A percentile compares a stretch with the other conserved stretches of the same genome.
phyloP scores from a whole-genome alignment of 2,113 vertebrate species.

The Taxidea taxus region DNA sequence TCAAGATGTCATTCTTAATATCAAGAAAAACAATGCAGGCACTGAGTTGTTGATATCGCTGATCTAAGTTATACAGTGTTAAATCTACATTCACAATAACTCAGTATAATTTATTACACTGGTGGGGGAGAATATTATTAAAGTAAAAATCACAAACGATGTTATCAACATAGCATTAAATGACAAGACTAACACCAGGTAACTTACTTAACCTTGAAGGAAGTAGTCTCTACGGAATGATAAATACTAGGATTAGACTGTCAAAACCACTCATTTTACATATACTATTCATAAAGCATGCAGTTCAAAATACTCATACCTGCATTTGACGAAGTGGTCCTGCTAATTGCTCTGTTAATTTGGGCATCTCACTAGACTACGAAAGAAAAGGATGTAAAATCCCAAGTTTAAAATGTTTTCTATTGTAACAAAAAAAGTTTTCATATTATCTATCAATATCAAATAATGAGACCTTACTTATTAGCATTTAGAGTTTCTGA shows the following conservation, averaged over 20 bases:
- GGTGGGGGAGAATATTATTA: background rate
- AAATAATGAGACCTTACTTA: background rate
- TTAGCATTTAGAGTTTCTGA: background rate
- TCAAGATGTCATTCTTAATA: background rate
- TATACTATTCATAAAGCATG: background rate
- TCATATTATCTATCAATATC: background rate
- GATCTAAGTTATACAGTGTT: background rate
- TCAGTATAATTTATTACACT: background rate
- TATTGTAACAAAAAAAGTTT: background rate
- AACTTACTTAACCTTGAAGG: background rate
- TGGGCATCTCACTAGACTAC: slow-evolving; percentile 97
- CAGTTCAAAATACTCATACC: slow-evolving; percentile 80
- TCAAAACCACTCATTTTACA: background rate
- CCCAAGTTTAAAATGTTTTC: background rate
- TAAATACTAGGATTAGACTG: background rate
- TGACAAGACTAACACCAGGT: background rate
- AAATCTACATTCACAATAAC: background rate
- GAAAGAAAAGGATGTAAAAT: slow-evolving; percentile 51
- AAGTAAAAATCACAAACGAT: background rate
- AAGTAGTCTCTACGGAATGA: background rate
- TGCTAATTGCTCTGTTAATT: slow-evolving; percentile 95
- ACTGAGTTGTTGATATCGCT: background rate
- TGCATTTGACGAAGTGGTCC: slow-evolving; percentile 98
- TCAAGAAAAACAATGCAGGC: background rate
- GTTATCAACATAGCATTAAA: background rate